A percentile compares a stretch with the other conserved stretches of the same genome.
Conservation (phyloP, 2,797 vertebrate genomes). For the Amblyraja radiata region DNA sequence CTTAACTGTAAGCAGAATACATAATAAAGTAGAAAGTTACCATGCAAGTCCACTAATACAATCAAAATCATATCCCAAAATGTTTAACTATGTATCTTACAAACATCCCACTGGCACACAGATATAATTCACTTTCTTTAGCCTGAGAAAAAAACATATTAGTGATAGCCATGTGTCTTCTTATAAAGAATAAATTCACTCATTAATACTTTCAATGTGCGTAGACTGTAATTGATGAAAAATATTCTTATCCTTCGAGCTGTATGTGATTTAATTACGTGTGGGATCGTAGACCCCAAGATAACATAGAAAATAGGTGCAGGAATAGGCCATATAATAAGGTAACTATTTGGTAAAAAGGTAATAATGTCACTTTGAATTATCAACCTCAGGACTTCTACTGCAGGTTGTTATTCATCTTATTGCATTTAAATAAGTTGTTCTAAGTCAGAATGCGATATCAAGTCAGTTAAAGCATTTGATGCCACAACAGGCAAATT, state of each 20-base stretch:
- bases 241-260: background rate
- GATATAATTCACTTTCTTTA: background rate
- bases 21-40: background rate
- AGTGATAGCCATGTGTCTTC: background rate
- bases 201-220: too few species aligned
- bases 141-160: background rate
- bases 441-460: background rate
- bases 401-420: background rate
- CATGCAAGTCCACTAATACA: background rate
- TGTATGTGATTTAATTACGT: background rate
- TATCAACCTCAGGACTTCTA: background rate
- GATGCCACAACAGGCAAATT: background rate
- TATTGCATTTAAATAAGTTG: background rate
- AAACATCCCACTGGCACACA: background rate
- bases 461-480: background rate
- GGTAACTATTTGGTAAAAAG: background rate
- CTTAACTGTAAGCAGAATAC: background rate
- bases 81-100: background rate
- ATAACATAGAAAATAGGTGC: background rate
- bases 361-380: too few species aligned
- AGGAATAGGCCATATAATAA: too few species aligned
- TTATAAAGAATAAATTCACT: background rate
- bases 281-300: background rate
- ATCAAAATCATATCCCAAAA: background rate
- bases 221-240: background rate